Base-by-base conservation (phyloP, 2,888 invertebrate species). In the Podotricha telesiphe region DNA sequence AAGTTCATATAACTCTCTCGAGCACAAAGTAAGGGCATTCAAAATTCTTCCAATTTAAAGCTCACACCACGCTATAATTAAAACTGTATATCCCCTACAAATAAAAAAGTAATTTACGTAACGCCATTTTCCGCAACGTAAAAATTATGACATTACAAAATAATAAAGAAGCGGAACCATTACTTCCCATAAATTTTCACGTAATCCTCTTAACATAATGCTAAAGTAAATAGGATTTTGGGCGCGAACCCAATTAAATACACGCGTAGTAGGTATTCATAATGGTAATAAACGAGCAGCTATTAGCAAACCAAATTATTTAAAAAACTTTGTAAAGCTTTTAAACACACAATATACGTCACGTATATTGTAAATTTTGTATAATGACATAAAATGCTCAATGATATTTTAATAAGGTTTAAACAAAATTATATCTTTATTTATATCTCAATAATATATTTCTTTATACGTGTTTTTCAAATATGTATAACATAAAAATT, bases 121-220 rank as follows among this genome's bases (percentile, higher is more conserved):
- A 22, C 20, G 51, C 17, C 37, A 28, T 47, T 69, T 61, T 55
- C 58, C 65, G 53, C 70, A 64, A 70, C 74, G 71, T 73, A 71
- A 68, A 78, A 84, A 83, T 82, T 80, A 84, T 80, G 78, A 81
- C 80, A 81, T 80, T 76, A 79, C 73, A 70, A 77, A 79, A 79
- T 82, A 83, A 83, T 81, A 80, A 79, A 83, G 79, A 81, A 83
- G 80, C 80, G 77, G 78, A 79, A 79, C 79, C 80, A 79, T 85
- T 83, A 82, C 78, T 76, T 78, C 72, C 77, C 81, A 86, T 86
- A 88, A 88, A 88, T 89, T 87, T 82, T 83, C 77, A 77, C 76
- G 75, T 89, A 90, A 91, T 89, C 89, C 87, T 83, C 89, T 91
- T 88, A 86, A 76, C 84, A 84, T 86, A 84, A 86, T 80, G 79